These are phyloP conservation scores for Colius striatus DNA, from an alignment of 2,113 vertebrate species.

Conservation along the genomic window DNA sequence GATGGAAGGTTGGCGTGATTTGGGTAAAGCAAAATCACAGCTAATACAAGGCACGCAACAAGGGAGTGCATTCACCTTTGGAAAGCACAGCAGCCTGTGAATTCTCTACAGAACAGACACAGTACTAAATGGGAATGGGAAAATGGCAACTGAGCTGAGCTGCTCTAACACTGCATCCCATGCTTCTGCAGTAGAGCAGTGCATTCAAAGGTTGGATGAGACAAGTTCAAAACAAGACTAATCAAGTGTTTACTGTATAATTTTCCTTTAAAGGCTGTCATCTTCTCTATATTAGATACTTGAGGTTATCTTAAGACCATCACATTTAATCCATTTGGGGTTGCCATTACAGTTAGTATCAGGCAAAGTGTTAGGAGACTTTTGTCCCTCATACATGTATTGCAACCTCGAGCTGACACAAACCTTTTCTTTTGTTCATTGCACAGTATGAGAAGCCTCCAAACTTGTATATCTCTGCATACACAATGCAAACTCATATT, in stretches of 20 bases:
- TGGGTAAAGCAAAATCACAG: background rate
- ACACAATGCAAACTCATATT: background rate
- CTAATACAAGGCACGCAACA: background rate
- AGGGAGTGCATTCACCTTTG: background rate
- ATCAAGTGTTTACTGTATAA: background rate
- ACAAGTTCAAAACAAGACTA: background rate
- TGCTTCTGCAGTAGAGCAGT: background rate
- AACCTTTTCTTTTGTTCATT: background rate
- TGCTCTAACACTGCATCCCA: background rate
- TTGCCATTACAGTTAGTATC: background rate
- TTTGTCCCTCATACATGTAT: rapidly evolving
- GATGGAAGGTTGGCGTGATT: background rate
- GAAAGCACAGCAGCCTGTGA: background rate
- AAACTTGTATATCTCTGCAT: background rate
- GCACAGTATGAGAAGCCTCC: background rate
- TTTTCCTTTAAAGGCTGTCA: background rate
- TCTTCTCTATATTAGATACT: background rate
- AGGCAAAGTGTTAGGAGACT: background rate
- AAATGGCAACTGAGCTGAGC: background rate
- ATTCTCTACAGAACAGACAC: background rate
- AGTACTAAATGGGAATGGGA: background rate
- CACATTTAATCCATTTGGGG: rapidly evolving
- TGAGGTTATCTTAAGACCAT: background rate
- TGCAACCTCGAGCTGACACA: background rate
- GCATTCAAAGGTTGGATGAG: background rate